Base-by-base conservation (phyloP, 2,113 vertebrate species). In the Ptilonorhynchus violaceus region DNA sequence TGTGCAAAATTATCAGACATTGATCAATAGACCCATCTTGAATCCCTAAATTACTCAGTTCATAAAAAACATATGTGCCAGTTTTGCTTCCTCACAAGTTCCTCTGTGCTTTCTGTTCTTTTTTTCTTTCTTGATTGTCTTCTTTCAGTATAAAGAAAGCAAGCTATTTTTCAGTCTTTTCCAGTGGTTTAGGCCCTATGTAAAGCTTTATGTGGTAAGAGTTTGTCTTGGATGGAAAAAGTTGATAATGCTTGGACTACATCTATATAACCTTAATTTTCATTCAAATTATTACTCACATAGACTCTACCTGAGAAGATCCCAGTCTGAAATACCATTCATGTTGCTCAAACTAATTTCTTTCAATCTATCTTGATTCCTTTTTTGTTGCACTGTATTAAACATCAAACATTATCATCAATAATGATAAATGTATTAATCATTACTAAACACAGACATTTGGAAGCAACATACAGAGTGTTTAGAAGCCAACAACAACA, bases 141-240 rank as follows among this genome's bases (percentile, higher is more conserved):
- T 91, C 22, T 60, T 81, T 44, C 39, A 41, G 4, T 25, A 60
- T 12, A 59, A 21, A 67, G 23, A 77, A 63, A 53, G 13, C 9
- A 52, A 67, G 13, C 7, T 39, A 16, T 24, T 70, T 70, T 62
- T 31, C 7, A 4, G 27, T 79, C 6, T 52, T 67, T 80, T 76
- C 18, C 11, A 37, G 39, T 41, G 12, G 2, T 33, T 49, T 64
- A 13, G 15, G 20, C 16, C 19, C 30, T 56, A 9, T 0, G 0
- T 50, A 52, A 70, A 64, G 4, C 10, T 60, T 85, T 24, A 19
- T 24, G 14, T 21, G 17, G 4, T 55, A 37, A n/a, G 18, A 80
- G 14, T 31, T 62, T 62, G 7, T 15, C 12, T 66, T 3, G 5
- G 42, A 53, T 30, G 33, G 16, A 75, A 74, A 18, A 75, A 46